Evolutionary conservation across 2,888 invertebrate genomes (phyloP).

Genomic region (Clitarchus hookeri): DNA sequence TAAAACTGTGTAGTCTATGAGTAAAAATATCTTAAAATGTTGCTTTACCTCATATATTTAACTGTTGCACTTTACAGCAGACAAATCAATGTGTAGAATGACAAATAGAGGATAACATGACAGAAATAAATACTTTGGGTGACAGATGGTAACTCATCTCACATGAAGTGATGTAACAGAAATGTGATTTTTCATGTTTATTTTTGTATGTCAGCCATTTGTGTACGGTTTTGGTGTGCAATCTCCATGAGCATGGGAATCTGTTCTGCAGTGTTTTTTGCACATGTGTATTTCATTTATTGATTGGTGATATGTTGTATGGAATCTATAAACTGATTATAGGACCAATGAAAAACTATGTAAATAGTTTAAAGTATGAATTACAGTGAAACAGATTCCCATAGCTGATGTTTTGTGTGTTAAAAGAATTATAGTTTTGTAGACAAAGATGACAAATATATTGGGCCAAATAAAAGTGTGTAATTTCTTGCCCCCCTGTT

Average conservation of each 20-base stretch:
- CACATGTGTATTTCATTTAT: neutral
- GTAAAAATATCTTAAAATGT: slow-evolving; percentile 14
- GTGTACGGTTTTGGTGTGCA: slow-evolving; percentile 14
- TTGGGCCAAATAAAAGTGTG: neutral
- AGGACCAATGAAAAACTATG: neutral
- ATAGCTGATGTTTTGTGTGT: slow-evolving; percentile 14
- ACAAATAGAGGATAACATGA: slow-evolving; percentile 14
- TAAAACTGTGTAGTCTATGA: slow-evolving; percentile 14
- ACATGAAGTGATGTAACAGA: slow-evolving; percentile 1
- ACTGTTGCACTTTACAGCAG: slow-evolving; percentile 8
- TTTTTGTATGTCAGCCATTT: slow-evolving; percentile 14
- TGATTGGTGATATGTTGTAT: neutral
- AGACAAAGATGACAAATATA: slow-evolving; percentile 9
- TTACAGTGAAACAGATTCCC: neutral
- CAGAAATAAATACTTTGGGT: slow-evolving; percentile 9
- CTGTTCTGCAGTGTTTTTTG: neutral
- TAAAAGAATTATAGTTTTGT: slow-evolving; percentile 14
- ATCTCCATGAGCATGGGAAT: slow-evolving; percentile 14
- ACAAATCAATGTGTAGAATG: slow-evolving; percentile 14
- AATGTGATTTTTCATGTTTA: slow-evolving; percentile 6
- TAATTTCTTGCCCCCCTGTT: no score
- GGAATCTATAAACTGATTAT: neutral
- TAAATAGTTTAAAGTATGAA: slow-evolving; percentile 2
- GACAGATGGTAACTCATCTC: neutral
- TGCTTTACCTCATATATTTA: slow-evolving; percentile 14